Evolutionary conservation across 2,888 invertebrate species (phyloP), one percentile per base, ranked within the genome.

Genomic region (Sipha maydis): DNA sequence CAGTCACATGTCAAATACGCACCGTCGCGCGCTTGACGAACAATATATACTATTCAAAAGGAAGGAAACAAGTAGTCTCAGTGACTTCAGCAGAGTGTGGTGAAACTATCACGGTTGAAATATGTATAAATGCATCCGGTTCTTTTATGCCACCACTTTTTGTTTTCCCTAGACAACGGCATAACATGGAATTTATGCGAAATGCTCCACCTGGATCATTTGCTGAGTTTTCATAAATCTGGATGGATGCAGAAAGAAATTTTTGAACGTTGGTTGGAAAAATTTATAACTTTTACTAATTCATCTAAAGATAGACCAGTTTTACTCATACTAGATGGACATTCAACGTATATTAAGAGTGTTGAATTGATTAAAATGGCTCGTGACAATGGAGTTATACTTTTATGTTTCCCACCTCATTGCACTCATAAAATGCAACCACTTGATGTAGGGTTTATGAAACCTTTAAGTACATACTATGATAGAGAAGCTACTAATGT

Each of bases 291-390:
- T 67, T 25, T 67, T 67, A n/a, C n/a, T 25, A 67, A 67, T 25
- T 1, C 67, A 11, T 25, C 67, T 25, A 67, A 67, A n/a, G 67
- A 67, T 67, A n/a, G n/a, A 25, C 67, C 67, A 25, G 67, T 67
- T 21, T 67, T 67, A n/a, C n/a, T 67, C 25, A n/a, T 67, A n/a
- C n/a, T 67, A n/a, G 67, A 67, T 76, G 41, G 76, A 41, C 76
- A 54, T 28, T 77, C 48, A n/a, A 54, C 77, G 17, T 28, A 77
- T 28, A 77, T 28, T 2, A 77, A 54, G 21, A 77, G 8, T 28
- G 17, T 54, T 7, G 54, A 77, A 54, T 3, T 77, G 7, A 77
- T 77, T 7, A 48, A 28, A n/a, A 28, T 54, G 17, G 54, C 54
- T 19, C 54, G 54, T 28, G 77, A 77, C 21, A 77, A 77, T 54